Evolutionary conservation across 2,113 vertebrate species (phyloP).

Genomic region (Nycticebus coucang): DNA sequence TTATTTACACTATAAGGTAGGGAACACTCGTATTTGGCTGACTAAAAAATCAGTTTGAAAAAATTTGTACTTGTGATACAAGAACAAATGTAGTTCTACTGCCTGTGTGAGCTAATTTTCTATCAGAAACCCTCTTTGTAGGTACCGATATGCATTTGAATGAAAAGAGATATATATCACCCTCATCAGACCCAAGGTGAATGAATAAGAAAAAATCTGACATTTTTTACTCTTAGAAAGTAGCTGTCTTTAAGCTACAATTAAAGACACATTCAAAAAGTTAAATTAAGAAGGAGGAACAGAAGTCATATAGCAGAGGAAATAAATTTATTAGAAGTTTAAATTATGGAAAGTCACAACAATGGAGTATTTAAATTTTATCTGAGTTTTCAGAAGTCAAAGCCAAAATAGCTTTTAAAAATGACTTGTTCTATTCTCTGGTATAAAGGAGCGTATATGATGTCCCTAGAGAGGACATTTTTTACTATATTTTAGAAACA

Average conservation of each 20-base stretch:
- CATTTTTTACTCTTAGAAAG: not conserved
- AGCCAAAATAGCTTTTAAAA: not conserved
- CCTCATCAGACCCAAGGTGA: not conserved
- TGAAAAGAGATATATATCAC: not conserved
- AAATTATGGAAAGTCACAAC: not conserved
- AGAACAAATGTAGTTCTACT: not conserved
- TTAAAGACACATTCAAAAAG: not conserved
- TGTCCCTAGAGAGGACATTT: not conserved
- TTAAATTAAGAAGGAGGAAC: not conserved
- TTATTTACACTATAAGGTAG: not conserved
- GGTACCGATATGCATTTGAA: not conserved
- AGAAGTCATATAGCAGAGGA: not conserved
- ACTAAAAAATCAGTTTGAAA: not conserved
- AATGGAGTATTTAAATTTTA: not conserved
- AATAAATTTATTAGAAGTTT: not conserved
- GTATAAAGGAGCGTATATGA: not conserved
- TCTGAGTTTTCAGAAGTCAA: not conserved
- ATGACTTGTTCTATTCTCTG: not conserved
- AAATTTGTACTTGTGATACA: not conserved
- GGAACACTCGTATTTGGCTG: not conserved
- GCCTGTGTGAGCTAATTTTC: constrained; percentile 2
- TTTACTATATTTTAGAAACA: not conserved
- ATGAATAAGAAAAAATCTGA: not conserved
- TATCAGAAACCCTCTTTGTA: not conserved
- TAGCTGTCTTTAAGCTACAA: not conserved